Evolutionary conservation across 2,888 invertebrate species (phyloP).

Genomic region (Scrobipalpa costella): DNA sequence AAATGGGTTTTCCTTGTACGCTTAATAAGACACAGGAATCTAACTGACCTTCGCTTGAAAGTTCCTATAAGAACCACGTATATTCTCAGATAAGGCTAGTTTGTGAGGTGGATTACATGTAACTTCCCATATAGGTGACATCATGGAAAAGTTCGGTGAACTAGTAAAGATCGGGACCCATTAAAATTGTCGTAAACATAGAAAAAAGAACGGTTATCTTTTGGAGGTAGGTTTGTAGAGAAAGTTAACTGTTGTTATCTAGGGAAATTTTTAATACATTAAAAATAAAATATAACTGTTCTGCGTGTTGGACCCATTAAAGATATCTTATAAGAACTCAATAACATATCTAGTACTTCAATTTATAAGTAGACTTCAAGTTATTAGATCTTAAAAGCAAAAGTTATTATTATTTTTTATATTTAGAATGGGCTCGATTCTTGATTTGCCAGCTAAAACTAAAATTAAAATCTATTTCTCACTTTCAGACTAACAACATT

Average conservation of each 20-base stretch:
- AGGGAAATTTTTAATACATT: not conserved
- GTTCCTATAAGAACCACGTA: constrained; percentile 25
- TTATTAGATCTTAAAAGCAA: too few relatives aligned
- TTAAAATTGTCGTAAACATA: constrained; percentile 15
- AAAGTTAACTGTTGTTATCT: not conserved
- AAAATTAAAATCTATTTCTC: too few relatives aligned
- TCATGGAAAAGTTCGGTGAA: not conserved
- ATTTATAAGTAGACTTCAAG: too few relatives aligned
- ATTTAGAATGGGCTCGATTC: too few relatives aligned
- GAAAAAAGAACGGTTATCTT: not conserved
- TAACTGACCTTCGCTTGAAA: constrained; percentile 36
- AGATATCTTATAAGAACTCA: too few relatives aligned
- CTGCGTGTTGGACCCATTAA: too few relatives aligned
- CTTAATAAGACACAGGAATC: constrained; percentile 58
- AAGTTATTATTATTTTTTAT: too few relatives aligned
- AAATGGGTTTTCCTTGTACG: constrained; percentile 77
- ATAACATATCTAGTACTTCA: not conserved
- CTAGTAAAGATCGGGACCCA: not conserved
- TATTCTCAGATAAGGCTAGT: constrained; percentile 21
- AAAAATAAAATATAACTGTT: too few relatives aligned
- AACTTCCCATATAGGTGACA: constrained; percentile 19
- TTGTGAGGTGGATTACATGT: constrained; percentile 11
- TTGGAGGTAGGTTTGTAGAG: not conserved
- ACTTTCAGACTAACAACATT: too few relatives aligned
- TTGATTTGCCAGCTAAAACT: too few relatives aligned